Percentiles rank a stretch among this genome's conserved stretches.
Conservation (phyloP, 1,140 invertebrate species). For the Ruditapes philippinarum region DNA sequence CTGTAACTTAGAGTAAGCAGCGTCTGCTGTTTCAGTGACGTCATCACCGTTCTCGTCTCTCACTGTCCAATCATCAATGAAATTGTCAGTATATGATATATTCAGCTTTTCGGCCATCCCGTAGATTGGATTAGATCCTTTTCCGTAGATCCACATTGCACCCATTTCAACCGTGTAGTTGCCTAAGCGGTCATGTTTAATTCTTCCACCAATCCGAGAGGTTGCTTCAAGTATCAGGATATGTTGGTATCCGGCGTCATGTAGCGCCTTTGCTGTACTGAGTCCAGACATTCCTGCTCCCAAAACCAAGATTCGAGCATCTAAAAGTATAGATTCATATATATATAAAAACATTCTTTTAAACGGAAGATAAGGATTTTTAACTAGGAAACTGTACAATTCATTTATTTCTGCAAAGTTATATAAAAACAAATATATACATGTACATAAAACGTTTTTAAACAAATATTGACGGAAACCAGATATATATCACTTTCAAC, state of each 20-base stretch:
- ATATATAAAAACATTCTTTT: too few species aligned
- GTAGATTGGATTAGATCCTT: slow-evolving; percentile 48
- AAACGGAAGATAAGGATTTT: not conserved
- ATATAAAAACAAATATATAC: too few species aligned
- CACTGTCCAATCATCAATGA: slow-evolving; percentile 39
- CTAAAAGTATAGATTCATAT: too few species aligned
- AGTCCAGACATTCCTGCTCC: slow-evolving; percentile 64
- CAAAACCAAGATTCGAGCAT: slow-evolving; percentile 35
- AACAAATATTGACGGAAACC: too few species aligned
- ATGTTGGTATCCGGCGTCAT: slow-evolving; percentile 39
- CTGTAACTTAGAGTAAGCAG: not conserved
- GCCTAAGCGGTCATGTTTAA: not conserved
- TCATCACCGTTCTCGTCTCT: slow-evolving; percentile 34
- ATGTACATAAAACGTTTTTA: too few species aligned
- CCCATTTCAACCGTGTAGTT: slow-evolving; percentile 50
- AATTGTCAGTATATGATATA: not conserved
- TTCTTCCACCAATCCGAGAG: slow-evolving; percentile 9
- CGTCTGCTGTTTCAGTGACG: slow-evolving; percentile 6
- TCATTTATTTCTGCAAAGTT: too few species aligned
- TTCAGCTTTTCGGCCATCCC: slow-evolving; percentile 17
- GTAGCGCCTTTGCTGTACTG: slow-evolving; percentile 43
- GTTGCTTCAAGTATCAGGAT: slow-evolving; percentile 54
- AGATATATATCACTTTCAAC: too few species aligned
- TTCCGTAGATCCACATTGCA: slow-evolving; percentile 59
- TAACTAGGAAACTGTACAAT: too few species aligned